A percentile compares a stretch with the other conserved stretches of the same genome.
Evolutionary conservation across 2,113 vertebrate genomes (phyloP).

Genomic region (Cairina moschata): DNA sequence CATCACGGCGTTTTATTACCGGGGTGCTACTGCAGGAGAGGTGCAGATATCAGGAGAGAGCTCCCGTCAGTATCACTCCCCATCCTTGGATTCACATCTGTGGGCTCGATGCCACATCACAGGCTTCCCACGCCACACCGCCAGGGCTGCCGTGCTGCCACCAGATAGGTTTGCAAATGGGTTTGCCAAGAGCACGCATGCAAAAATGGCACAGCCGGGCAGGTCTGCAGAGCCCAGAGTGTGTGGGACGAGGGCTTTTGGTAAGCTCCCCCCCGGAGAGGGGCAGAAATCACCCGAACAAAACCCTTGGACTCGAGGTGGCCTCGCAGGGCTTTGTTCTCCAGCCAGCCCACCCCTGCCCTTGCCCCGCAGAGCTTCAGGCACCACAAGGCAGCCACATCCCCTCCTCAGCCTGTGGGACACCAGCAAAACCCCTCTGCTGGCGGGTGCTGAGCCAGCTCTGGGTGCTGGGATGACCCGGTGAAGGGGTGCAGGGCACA

Average conservation of each 20-base stretch:
- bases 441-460: not conserved
- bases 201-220: not conserved
- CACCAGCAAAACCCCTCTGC: not conserved
- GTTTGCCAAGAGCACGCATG: not conserved
- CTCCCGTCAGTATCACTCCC: not conserved
- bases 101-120: not conserved
- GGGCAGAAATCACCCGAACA: not conserved
- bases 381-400: no score
- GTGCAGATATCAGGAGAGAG: not conserved
- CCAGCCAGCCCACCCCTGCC: not conserved
- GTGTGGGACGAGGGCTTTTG: not conserved
- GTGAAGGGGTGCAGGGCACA: not conserved
- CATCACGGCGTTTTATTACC: not conserved
- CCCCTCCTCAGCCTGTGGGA: no score
- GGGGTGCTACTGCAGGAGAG: not conserved
- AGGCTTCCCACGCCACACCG: accelerated
- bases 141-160: not conserved
- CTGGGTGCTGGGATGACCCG: not conserved
- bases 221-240: not conserved
- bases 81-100: not conserved
- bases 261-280: not conserved
- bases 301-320: not conserved
- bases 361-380: not conserved
- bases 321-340: not conserved
- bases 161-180: not conserved